These are phyloP conservation scores for Creontiades dilutus DNA, from an alignment of 2,888 invertebrate species.

Conservation along the genomic window DNA sequence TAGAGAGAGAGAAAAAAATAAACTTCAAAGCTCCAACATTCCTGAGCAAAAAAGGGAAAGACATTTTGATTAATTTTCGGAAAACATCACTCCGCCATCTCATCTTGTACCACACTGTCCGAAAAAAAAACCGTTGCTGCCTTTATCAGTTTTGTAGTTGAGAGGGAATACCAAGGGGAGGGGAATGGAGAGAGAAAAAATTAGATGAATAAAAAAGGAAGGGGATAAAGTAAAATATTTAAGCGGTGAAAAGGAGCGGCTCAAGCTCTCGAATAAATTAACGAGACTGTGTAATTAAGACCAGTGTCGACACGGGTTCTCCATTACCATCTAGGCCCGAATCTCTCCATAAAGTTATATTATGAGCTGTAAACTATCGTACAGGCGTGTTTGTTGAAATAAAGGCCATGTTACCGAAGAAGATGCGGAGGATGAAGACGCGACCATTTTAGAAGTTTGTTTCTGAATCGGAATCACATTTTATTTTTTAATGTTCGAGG, in stretches of 20 bases:
- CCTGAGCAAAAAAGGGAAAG: neutral
- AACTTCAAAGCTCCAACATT: neutral
- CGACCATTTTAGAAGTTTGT: no score
- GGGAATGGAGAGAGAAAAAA: neutral
- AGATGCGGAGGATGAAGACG: neutral
- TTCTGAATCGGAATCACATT: no score
- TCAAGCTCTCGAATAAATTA: constrained; percentile 44
- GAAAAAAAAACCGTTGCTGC: neutral
- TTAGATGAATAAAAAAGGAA: constrained; percentile 11
- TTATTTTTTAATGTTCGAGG: no score
- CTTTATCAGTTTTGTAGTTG: constrained; percentile 14
- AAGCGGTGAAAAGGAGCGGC: constrained; percentile 24
- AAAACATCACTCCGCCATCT: neutral
- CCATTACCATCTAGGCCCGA: constrained; percentile 44
- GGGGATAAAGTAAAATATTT: neutral
- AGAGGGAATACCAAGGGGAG: neutral
- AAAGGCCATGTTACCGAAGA: neutral
- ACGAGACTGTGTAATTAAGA: constrained; percentile 53
- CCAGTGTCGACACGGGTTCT: constrained; percentile 59
- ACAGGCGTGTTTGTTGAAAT: constrained; percentile 5
- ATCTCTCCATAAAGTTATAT: constrained; percentile 44
- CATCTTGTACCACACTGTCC: neutral
- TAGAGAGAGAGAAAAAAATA: neutral
- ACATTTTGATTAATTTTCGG: constrained; percentile 20
- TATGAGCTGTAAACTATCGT: constrained; percentile 44